Conservation (phyloP, 2,113 vertebrate species). For the Channa argus region DNA sequence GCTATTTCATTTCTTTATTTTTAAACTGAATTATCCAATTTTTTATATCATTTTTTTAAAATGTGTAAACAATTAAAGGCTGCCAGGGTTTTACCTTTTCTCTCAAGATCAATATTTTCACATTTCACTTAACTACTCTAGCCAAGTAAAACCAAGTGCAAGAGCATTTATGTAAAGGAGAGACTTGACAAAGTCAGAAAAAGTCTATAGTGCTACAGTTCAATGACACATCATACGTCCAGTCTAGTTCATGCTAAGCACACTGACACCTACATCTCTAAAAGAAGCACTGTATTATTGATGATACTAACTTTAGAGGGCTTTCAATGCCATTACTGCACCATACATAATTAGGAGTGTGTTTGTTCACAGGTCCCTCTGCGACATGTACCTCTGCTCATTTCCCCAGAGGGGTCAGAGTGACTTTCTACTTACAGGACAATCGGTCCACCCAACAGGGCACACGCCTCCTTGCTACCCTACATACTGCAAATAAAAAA, state of each 20-base stretch:
- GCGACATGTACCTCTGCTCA: constrained; percentile 47
- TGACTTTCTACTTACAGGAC: constrained; percentile 58
- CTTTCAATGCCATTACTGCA: constrained; percentile 51
- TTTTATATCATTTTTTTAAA: too few species aligned
- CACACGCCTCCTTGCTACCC: constrained; percentile 17
- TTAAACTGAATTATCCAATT: too few species aligned
- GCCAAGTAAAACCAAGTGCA: too few species aligned
- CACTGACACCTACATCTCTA: not conserved
- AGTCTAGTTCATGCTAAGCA: not conserved
- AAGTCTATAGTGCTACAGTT: too few species aligned
- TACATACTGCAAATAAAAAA: constrained; percentile 33
- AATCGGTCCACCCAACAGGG: constrained; percentile 37
- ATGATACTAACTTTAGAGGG: constrained; percentile 50
- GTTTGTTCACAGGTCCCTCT: constrained; percentile 41
- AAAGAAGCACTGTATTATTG: constrained; percentile 12
- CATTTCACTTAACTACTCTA: too few species aligned
- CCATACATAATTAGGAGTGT: constrained; percentile 50
- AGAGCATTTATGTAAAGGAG: too few species aligned
- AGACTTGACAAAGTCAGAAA: too few species aligned
- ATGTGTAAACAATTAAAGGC: too few species aligned
- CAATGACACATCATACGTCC: not conserved
- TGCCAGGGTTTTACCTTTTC: too few species aligned
- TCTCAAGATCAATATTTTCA: too few species aligned
- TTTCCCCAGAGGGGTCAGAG: constrained; percentile 44
- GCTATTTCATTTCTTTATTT: too few species aligned